Conservation (phyloP, 2,888 invertebrate genomes). For the Dasysyrphus albostriatus region DNA sequence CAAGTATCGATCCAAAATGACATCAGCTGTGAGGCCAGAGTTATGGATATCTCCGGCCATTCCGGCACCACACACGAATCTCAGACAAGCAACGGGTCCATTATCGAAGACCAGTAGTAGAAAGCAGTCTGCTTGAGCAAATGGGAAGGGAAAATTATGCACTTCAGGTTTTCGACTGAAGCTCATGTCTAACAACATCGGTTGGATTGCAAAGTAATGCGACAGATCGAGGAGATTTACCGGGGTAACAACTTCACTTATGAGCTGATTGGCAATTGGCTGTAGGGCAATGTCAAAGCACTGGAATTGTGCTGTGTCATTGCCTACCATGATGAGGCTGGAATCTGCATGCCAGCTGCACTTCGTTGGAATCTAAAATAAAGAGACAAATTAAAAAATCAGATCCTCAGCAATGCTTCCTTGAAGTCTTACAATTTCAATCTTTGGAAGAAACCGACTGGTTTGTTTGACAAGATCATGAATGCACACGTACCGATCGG, state of each 20-base stretch:
- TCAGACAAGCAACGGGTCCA: constrained; percentile 86
- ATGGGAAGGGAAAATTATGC: constrained; percentile 80
- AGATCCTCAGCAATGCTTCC: background rate
- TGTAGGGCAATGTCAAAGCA: constrained; percentile 90
- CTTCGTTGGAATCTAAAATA: constrained; percentile 86
- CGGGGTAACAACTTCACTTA: constrained; percentile 87
- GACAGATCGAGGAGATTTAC: constrained; percentile 88
- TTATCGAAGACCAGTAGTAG: constrained; percentile 86
- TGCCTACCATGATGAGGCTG: constrained; percentile 88
- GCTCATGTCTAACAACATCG: constrained; percentile 85
- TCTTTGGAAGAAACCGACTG: constrained; percentile 89
- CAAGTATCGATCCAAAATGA: constrained; percentile 87
- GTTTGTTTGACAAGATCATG: constrained; percentile 90
- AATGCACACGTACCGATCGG: constrained; percentile 92
- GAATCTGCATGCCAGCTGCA: constrained; percentile 90
- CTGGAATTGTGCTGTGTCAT: constrained; percentile 90
- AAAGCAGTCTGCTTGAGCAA: constrained; percentile 85
- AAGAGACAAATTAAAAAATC: background rate
- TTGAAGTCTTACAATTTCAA: constrained; percentile 89
- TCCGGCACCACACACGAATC: constrained; percentile 85
- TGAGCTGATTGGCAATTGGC: constrained; percentile 87
- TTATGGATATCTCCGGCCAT: constrained; percentile 84
- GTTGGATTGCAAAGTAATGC: constrained; percentile 84
- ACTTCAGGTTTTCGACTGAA: constrained; percentile 86
- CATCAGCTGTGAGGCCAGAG: constrained; percentile 86